Conservation (phyloP, 2,797 vertebrate species). For the Paedocypris micromegethes region DNA sequence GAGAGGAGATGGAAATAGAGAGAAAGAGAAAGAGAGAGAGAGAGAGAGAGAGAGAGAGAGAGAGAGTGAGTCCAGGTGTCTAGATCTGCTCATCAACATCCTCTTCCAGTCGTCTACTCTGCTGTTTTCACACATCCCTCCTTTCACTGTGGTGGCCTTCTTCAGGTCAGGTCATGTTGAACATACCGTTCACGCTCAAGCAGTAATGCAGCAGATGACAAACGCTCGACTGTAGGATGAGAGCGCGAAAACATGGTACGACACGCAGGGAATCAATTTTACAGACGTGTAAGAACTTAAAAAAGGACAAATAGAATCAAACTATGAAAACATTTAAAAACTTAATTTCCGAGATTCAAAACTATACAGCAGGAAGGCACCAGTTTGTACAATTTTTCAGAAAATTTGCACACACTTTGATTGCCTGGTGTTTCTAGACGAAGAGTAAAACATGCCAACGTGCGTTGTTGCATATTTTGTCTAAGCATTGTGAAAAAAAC, state of each 20-base stretch:
- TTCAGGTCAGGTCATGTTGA: conserved; percentile 36
- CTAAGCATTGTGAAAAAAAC: no score
- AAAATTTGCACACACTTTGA: no score
- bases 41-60: conserved; percentile 12
- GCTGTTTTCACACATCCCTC: conserved; percentile 12
- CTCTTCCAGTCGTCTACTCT: neutral
- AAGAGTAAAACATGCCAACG: no score
- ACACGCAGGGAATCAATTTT: neutral
- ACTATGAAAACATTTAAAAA: no score
- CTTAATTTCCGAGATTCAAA: no score
- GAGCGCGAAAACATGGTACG: conserved; percentile 1
- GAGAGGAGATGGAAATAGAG: conserved; percentile 60
- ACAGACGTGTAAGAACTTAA: no score
- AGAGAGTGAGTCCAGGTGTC: conserved; percentile 12
- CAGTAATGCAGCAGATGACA: neutral
- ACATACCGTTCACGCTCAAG: conserved; percentile 6
- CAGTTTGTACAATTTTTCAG: no score
- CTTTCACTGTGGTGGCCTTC: neutral
- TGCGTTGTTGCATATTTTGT: no score
- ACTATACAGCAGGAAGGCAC: no score
- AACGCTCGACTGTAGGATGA: neutral
- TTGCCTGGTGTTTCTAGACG: no score
- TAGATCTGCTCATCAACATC: conserved; percentile 2
- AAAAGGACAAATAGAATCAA: no score
- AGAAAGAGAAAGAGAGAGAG: neutral